These are phyloP conservation scores for Chamaetylas fuelleborni DNA, from an alignment of 2,113 vertebrate species.

Conservation along the genomic window DNA sequence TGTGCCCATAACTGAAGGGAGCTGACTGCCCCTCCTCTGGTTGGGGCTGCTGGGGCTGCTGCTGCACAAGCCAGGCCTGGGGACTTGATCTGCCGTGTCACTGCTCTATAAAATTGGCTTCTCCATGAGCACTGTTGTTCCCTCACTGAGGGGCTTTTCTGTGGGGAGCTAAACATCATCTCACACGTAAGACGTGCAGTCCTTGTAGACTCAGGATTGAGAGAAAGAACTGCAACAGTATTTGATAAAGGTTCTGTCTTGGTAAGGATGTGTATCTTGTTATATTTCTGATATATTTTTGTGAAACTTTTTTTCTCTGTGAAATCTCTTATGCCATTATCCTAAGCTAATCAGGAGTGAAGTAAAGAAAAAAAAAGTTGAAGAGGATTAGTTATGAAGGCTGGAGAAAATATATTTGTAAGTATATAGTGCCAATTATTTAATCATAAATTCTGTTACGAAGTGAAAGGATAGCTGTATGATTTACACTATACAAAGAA, in stretches of 20 bases:
- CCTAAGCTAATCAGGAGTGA: neutral
- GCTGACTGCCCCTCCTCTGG: neutral
- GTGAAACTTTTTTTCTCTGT: neutral
- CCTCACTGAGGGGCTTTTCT: neutral
- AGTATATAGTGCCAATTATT: neutral
- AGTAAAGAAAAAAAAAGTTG: neutral
- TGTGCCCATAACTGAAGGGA: neutral
- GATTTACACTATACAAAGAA: neutral
- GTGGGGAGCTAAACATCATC: neutral
- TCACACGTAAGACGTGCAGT: neutral
- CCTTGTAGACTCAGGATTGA: neutral
- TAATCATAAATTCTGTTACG: neutral
- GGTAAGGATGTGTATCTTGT: neutral
- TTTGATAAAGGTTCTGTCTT: neutral
- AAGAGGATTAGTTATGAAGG: neutral
- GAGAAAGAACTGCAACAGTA: neutral
- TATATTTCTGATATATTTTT: neutral
- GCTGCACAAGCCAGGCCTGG: neutral
- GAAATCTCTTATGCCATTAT: neutral
- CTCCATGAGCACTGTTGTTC: fast-evolving
- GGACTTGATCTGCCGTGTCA: neutral
- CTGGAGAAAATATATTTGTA: neutral
- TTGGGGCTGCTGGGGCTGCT: neutral
- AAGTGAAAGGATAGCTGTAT: neutral
- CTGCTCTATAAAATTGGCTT: neutral